Conservation (phyloP, 2,113 vertebrate species). For the Clarias batrachus region DNA sequence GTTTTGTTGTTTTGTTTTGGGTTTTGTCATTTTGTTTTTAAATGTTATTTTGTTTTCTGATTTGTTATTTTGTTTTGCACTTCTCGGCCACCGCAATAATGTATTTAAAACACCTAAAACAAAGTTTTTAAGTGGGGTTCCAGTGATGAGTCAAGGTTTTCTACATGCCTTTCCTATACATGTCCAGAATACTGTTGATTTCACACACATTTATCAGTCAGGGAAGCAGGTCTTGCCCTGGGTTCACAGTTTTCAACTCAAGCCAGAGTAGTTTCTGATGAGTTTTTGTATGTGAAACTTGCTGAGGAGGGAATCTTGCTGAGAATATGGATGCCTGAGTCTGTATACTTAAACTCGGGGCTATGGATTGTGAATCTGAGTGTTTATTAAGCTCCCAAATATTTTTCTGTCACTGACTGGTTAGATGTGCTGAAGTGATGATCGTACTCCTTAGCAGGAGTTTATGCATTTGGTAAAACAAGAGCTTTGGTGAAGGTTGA, state of each 20-base stretch:
- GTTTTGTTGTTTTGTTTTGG: too few species aligned
- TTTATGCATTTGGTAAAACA: background rate
- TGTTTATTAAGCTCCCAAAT: background rate
- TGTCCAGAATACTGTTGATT: slow-evolving; percentile 34
- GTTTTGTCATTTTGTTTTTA: too few species aligned
- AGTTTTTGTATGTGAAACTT: background rate
- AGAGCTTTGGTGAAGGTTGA: too few species aligned
- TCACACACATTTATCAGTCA: slow-evolving; percentile 34
- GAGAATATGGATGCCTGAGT: background rate
- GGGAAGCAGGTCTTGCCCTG: slow-evolving; percentile 24
- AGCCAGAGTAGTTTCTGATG: slow-evolving; percentile 40
- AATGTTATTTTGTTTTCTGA: too few species aligned
- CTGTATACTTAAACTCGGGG: background rate
- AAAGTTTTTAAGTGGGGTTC: background rate
- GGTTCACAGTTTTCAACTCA: slow-evolving; percentile 32
- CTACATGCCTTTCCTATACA: background rate
- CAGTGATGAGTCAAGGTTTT: background rate
- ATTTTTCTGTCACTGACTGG: slow-evolving; percentile 13
- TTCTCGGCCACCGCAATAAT: background rate
- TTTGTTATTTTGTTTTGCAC: too few species aligned
- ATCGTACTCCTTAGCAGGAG: background rate
- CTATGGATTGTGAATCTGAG: background rate
- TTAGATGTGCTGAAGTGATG: background rate
- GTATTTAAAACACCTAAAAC: background rate
- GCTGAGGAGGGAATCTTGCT: slow-evolving; percentile 8